Percentiles rank a stretch among this genome's conserved stretches.
Evolutionary conservation across 1,140 invertebrate genomes (phyloP).

Genomic region (Drosophila biarmipes): DNA sequence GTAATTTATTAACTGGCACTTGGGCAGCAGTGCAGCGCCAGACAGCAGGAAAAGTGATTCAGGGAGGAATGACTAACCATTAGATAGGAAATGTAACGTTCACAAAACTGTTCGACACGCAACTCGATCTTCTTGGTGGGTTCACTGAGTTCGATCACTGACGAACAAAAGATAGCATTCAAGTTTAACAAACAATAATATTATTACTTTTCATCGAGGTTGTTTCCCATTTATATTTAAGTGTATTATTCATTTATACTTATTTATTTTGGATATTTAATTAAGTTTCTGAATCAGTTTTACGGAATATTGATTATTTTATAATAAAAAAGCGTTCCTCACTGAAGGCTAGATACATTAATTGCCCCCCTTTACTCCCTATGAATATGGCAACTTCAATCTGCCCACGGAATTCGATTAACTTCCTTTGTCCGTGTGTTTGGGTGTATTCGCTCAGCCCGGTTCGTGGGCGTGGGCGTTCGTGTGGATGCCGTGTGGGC

Average conservation of each 20-base stretch:
- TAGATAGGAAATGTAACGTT: too few species aligned
- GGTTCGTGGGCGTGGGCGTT: slow-evolving; percentile 12
- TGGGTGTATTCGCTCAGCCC: neutral
- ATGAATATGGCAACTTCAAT: slow-evolving; percentile 3
- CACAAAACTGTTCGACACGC: too few species aligned
- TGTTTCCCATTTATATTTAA: too few species aligned
- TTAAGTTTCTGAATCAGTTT: neutral
- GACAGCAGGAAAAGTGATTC: slow-evolving; percentile 18
- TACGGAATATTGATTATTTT: too few species aligned
- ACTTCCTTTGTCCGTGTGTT: slow-evolving; percentile 42
- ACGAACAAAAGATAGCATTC: too few species aligned
- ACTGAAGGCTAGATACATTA: too few species aligned
- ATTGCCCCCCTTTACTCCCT: slow-evolving; percentile 3
- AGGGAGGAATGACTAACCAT: slow-evolving; percentile 12
- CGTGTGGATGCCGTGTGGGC: slow-evolving; percentile 61
- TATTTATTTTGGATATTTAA: neutral
- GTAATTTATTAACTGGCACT: slow-evolving; percentile 68
- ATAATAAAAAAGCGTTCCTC: too few species aligned
- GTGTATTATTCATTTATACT: too few species aligned
- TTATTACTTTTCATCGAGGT: too few species aligned
- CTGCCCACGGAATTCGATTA: slow-evolving; percentile 49
- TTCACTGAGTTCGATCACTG: too few species aligned
- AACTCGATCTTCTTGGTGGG: too few species aligned
- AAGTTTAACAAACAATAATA: too few species aligned
- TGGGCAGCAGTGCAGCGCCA: slow-evolving; percentile 12